Percentiles rank a stretch among this genome's conserved stretches.
Evolutionary conservation across 2,797 vertebrate species (phyloP).

Genomic region (Cirrhinus mrigala): DNA sequence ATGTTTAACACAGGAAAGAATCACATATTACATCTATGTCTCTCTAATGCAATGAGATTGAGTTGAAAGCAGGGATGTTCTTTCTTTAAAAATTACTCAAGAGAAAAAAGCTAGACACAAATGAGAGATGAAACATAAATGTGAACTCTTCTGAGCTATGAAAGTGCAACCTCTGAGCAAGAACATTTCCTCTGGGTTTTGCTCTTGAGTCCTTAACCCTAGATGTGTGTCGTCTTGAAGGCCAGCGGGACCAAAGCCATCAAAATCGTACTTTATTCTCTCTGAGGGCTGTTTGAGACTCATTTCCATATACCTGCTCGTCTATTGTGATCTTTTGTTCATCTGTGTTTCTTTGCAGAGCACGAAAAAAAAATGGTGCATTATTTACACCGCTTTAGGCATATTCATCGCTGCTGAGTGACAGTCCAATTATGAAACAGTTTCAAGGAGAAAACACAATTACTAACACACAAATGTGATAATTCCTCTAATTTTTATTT

Average conservation of each 20-base stretch:
- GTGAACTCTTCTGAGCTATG: not conserved
- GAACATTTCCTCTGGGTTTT: not conserved
- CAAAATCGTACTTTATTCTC: not conserved
- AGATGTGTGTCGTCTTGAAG: not conserved
- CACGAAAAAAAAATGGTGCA: not conserved
- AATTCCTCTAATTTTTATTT: constrained; percentile 40
- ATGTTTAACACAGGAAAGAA: not conserved
- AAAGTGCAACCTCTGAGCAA: not conserved
- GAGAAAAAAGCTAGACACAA: not conserved
- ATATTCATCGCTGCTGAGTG: constrained; percentile 34
- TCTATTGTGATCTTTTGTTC: not conserved
- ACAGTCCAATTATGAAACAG: constrained; percentile 54
- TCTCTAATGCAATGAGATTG: not conserved
- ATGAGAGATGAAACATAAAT: not conserved
- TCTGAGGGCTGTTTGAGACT: not conserved
- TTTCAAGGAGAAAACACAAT: constrained; percentile 54
- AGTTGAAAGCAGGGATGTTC: not conserved
- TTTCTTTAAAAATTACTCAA: not conserved
- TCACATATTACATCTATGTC: constrained; percentile 19
- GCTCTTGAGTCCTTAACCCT: not conserved
- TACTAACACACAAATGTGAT: constrained; percentile 38
- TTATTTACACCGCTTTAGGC: constrained; percentile 16
- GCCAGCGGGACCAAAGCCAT: not conserved
- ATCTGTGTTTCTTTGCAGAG: not conserved
- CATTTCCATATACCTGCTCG: not conserved